These are phyloP conservation scores for Carassius carassius DNA, from an alignment of 2,113 vertebrate genomes.

Conservation along the genomic window DNA sequence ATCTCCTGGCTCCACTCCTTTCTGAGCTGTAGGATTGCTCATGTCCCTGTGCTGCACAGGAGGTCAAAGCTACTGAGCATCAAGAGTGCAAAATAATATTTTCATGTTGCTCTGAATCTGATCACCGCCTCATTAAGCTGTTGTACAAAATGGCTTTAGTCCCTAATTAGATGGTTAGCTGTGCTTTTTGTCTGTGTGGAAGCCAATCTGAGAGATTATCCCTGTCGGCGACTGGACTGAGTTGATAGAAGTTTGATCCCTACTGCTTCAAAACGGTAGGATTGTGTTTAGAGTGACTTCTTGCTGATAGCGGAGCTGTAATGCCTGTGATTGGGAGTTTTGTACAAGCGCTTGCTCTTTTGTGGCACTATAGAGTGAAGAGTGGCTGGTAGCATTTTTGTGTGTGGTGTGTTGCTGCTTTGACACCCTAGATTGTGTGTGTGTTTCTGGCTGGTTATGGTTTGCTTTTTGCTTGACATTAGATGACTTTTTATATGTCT, in stretches of 20 bases:
- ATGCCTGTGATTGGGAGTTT: neutral
- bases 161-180: constrained; percentile 87
- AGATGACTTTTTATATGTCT: constrained; percentile 12
- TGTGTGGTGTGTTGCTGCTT: neutral
- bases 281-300: neutral
- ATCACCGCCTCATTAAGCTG: constrained; percentile 81
- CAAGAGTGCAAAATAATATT: constrained; percentile 73
- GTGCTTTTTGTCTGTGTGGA: constrained; percentile 74
- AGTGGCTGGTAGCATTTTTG: neutral
- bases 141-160: constrained; percentile 80
- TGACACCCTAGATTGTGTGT: neutral
- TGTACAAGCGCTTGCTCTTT: neutral
- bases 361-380: constrained; percentile 18
- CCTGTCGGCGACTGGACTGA: constrained; percentile 75
- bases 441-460: neutral
- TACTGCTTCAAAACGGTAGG: constrained; percentile 18
- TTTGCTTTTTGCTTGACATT: neutral
- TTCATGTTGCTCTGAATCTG: constrained; percentile 84
- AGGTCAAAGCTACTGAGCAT: neutral
- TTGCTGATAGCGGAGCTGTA: neutral
- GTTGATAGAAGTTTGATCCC: constrained; percentile 39
- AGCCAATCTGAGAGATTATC: constrained; percentile 80
- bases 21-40: neutral
- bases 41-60: neutral
- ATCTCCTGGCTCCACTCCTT: neutral